Conservation (phyloP, 2,797 vertebrate genomes). For the Somateria mollissima region DNA sequence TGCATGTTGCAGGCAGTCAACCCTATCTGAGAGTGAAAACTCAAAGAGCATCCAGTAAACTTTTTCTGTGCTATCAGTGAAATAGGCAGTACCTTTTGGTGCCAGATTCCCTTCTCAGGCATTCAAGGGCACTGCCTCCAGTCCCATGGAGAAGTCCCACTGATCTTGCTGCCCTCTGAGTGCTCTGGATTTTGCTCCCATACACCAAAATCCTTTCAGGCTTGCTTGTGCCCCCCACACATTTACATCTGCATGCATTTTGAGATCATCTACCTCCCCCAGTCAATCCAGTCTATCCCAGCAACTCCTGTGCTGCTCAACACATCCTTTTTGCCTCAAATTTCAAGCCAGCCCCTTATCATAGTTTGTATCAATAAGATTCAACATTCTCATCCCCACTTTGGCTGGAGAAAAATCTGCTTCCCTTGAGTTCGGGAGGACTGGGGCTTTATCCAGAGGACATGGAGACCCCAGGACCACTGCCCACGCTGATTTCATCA, state of each 20-base stretch:
- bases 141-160: neutral
- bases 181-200: neutral
- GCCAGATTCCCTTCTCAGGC: neutral
- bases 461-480: neutral
- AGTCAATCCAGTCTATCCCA: neutral
- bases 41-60: neutral
- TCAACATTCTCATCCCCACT: neutral
- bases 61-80: neutral
- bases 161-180: neutral
- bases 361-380: neutral
- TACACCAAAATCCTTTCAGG: neutral
- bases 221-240: neutral
- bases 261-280: neutral
- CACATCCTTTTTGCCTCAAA: neutral
- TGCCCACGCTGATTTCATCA: neutral
- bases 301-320: neutral
- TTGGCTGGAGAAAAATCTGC: neutral
- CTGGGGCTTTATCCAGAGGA: neutral
- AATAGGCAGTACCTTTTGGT: neutral
- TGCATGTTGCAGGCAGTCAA: neutral
- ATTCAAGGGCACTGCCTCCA: neutral
- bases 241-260: neutral
- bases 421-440: neutral
- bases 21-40: neutral
- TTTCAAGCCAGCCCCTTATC: neutral